Base-by-base conservation (phyloP, 1,140 invertebrate genomes). In the Ceratitis capitata region DNA sequence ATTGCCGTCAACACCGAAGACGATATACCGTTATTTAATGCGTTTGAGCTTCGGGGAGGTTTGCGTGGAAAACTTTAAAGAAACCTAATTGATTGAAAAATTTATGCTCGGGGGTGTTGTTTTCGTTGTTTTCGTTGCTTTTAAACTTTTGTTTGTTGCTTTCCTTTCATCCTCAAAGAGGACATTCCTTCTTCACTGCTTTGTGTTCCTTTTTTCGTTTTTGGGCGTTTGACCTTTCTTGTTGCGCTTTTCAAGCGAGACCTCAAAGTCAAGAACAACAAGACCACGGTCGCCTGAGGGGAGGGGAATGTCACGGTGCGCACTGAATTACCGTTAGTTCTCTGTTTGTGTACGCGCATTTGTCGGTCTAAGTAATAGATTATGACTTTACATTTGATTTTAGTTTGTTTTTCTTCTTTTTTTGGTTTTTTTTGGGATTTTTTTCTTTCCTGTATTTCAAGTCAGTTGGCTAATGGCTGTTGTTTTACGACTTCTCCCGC, bases 51-150 rank as follows among this genome's bases (percentile, higher is more conserved):
- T 51, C n/a, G 12, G 7, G 10, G 23, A 83, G 35, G 82, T 23
- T 35, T 39, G 42, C 49, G 47, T 26, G 7, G 6, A 85, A 85
- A 84, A 83, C 84, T 86, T 86, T 85, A 85, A 86, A 86, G 84
- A 85, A 85, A 86, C 84, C 84, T 86, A 86, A 86, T 86, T 86
- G 86, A 86, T 86, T 86, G 86, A 86, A 86, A 86, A 86, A 86
- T 85, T 49, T 78, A 78, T 84, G 58, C 53, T 83, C 74, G 56
- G 53, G 64, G 78, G 86, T 84, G 64, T 86, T 84, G 64, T 86
- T 84, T 29, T 84, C 58, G 26, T n/a, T 58, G 47, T 10, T 49
- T 29, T 83, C 12, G 39, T 29, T n/a, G n/a, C n/a, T n/a, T n/a
- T n/a, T n/a, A n/a, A n/a, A n/a, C n/a, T n/a, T n/a, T n/a, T n/a